These are phyloP conservation scores for Cenopis cana DNA, from an alignment of 2,888 invertebrate genomes.

Conservation along the genomic window DNA sequence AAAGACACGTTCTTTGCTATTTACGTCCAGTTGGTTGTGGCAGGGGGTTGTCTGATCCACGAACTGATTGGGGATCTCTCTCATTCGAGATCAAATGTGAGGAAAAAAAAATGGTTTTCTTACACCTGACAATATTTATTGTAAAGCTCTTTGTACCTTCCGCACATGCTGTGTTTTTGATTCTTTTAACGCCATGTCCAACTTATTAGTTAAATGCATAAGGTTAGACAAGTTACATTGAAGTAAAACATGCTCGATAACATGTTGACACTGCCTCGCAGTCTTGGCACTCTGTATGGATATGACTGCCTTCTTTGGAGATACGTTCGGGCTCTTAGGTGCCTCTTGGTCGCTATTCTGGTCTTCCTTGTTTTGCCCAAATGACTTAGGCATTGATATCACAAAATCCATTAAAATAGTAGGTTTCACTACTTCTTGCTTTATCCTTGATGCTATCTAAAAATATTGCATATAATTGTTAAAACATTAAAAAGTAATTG, in stretches of 20 bases:
- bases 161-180: slow-evolving; percentile 84
- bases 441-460: slow-evolving; percentile 70
- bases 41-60: too few species aligned
- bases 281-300: slow-evolving; percentile 72
- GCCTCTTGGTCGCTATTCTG: slow-evolving; percentile 39
- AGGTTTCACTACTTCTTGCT: slow-evolving; percentile 68
- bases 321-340: slow-evolving; percentile 46
- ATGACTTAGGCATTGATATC: slow-evolving; percentile 67
- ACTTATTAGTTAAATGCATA: slow-evolving; percentile 78
- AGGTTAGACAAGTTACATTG: slow-evolving; percentile 85
- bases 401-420: slow-evolving; percentile 73
- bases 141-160: slow-evolving; percentile 81
- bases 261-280: slow-evolving; percentile 75
- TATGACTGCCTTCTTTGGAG: slow-evolving; percentile 58
- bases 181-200: slow-evolving; percentile 85
- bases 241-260: slow-evolving; percentile 71
- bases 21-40: too few species aligned
- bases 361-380: slow-evolving; percentile 56
- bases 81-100: background rate
- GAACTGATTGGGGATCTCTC: too few species aligned
- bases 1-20: too few species aligned
- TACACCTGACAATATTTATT: slow-evolving; percentile 39
- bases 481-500: background rate
- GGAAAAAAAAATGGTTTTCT: background rate
- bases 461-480: slow-evolving; percentile 41